Evolutionary conservation across 2,888 invertebrate genomes (phyloP), one percentile per base, ranked within the genome.

Genomic region (Protodeltote pygarga): DNA sequence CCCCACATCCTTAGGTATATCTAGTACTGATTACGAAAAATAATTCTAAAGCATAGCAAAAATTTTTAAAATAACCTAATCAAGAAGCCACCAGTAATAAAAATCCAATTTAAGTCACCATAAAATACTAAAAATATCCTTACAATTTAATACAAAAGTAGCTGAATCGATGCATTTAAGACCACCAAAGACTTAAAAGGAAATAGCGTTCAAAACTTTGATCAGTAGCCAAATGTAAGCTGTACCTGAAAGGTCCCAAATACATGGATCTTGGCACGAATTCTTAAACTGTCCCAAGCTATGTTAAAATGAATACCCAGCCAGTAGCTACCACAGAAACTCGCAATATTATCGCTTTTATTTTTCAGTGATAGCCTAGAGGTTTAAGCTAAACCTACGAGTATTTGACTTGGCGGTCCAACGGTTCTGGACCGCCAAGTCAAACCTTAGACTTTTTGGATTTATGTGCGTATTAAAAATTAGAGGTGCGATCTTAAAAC

Each of bases 261-360:
- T 81, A 81, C 80, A 75, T 73, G 74, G 73, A 75, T 85, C 76
- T 86, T 88, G 87, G 88, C 88, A 87, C 82, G 76, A 73, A 72
- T 77, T 79, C 83, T 82, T 85, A 81, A 81, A 82, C 77, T 75
- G 73, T 75, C 71, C 70, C 69, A 34, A 38, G 59, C 65, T 68
- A 75, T 69, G 75, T 72, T 73, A 73, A 72, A 75, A 73, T 68
- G 63, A 68, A 68, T 70, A 63, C 57, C 65, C 53, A 57, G 42
- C 44, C 20, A 20, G 14, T 16, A 19, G 3, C 11, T 53, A 63
- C 34, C 9, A 4, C 9, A 3, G 21, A 2, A 57, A 48, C 60
- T 57, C 55, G 47, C n/a, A 1, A 3, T 1, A 2, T 10, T 14
- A 10, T 64, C 47, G 25, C n/a, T 3, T 11, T 8, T 0, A 3